Conservation (phyloP, 2,113 vertebrate species). For the Melanocharis versteri region DNA sequence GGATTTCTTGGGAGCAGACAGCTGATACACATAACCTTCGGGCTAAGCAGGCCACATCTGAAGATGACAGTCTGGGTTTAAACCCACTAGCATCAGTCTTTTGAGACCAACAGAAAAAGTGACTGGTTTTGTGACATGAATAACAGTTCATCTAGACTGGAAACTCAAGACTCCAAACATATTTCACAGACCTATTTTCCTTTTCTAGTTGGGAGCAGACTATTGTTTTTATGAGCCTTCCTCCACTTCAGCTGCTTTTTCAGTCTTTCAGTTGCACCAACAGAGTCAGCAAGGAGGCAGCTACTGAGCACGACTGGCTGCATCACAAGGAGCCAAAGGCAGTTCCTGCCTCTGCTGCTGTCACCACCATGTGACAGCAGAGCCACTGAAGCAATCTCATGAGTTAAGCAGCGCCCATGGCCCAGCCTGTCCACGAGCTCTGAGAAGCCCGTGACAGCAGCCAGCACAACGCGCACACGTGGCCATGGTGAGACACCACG, state of each 20-base stretch:
- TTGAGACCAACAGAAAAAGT: background rate
- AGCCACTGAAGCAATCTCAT: background rate
- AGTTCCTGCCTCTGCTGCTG: background rate
- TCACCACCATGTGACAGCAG: background rate
- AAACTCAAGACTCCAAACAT: background rate
- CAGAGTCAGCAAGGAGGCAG: background rate
- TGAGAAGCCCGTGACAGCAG: background rate
- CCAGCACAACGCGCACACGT: background rate
- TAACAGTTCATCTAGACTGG: background rate
- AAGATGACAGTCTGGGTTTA: background rate
- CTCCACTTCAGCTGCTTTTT: background rate
- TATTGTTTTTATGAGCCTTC: background rate
- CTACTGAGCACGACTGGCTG: background rate
- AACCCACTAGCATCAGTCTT: background rate
- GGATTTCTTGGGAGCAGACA: background rate
- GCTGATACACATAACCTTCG: background rate
- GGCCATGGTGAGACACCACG: rapidly evolving
- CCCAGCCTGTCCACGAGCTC: background rate
- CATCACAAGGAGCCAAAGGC: background rate
- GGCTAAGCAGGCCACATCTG: background rate
- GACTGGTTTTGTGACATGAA: background rate
- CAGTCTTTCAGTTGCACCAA: rapidly evolving
- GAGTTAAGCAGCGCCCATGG: background rate
- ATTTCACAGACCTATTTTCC: background rate
- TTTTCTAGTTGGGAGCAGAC: background rate